phyloP scores from a whole-genome alignment of 2,113 vertebrate species.

The Brevimyrus niger region DNA sequence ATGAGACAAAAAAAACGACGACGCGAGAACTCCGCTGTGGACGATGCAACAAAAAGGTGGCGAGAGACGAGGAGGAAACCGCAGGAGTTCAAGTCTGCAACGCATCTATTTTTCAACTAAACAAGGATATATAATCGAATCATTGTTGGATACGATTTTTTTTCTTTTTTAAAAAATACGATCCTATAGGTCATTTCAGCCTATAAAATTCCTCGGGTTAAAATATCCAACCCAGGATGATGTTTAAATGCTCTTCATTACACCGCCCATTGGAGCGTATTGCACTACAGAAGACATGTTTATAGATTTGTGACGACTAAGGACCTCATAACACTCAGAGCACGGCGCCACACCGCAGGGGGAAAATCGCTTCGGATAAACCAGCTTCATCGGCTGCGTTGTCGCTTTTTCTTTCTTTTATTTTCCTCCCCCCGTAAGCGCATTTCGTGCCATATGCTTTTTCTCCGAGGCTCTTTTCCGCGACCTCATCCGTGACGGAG shows the following conservation, averaged over 20 bases:
- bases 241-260: conserved; percentile 62
- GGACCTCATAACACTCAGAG: conserved; percentile 71
- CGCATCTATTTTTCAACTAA: not conserved
- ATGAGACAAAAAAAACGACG: not conserved
- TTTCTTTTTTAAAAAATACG: not conserved
- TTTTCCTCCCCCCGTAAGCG: not conserved
- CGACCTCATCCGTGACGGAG: conserved; percentile 49
- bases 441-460: conserved; percentile 18
- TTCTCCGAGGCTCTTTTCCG: conserved; percentile 44
- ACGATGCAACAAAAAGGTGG: not conserved
- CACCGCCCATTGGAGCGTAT: conserved; percentile 69
- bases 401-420: conserved; percentile 15
- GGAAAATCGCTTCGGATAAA: conserved; percentile 28
- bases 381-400: not conserved
- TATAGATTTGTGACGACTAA: conserved; percentile 64
- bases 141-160: not conserved
- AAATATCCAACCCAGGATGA: conserved; percentile 53
- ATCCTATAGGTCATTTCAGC: conserved; percentile 3
- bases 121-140: not conserved
- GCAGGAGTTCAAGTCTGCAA: not conserved
- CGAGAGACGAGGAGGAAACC: not conserved
- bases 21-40: not conserved
- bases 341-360: conserved; percentile 47
- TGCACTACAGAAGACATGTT: conserved; percentile 67
- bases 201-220: conserved; percentile 35